Conservation (phyloP, 2,888 invertebrate species). For the Neoitamus cyanurus region DNA sequence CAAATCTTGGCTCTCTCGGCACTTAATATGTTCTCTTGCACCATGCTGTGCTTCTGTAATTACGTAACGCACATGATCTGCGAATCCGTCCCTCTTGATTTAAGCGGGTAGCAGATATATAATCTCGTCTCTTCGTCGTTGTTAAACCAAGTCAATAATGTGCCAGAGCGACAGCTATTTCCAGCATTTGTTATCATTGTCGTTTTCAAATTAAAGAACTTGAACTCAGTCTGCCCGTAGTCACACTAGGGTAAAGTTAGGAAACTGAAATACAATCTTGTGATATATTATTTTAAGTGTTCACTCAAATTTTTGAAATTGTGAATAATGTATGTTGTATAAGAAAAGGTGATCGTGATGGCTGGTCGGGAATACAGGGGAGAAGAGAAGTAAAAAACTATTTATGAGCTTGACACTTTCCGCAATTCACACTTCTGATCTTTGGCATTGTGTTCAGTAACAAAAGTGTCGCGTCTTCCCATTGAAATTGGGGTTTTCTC, state of each 20-base stretch:
- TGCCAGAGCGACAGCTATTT: slow-evolving; percentile 9
- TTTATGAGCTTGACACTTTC: background rate
- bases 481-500: background rate
- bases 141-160: background rate
- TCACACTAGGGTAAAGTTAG: background rate
- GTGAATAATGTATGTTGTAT: slow-evolving; percentile 22
- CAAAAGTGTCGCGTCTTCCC: background rate
- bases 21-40: background rate
- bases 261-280: background rate
- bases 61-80: slow-evolving; percentile 20
- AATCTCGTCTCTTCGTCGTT: slow-evolving; percentile 18
- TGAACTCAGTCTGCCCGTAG: slow-evolving; percentile 29
- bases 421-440: background rate
- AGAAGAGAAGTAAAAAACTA: slow-evolving; percentile 23
- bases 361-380: slow-evolving; percentile 1
- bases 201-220: slow-evolving; percentile 23
- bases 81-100: background rate
- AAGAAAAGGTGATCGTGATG: slow-evolving; percentile 7
- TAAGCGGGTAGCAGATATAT: background rate
- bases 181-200: slow-evolving; percentile 34
- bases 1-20: slow-evolving; percentile 13
- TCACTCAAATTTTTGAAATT: background rate
- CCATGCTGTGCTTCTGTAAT: slow-evolving; percentile 25
- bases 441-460: background rate
- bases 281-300: background rate